Conservation (phyloP, 2,888 invertebrate genomes). For the Mythimna loreyi region DNA sequence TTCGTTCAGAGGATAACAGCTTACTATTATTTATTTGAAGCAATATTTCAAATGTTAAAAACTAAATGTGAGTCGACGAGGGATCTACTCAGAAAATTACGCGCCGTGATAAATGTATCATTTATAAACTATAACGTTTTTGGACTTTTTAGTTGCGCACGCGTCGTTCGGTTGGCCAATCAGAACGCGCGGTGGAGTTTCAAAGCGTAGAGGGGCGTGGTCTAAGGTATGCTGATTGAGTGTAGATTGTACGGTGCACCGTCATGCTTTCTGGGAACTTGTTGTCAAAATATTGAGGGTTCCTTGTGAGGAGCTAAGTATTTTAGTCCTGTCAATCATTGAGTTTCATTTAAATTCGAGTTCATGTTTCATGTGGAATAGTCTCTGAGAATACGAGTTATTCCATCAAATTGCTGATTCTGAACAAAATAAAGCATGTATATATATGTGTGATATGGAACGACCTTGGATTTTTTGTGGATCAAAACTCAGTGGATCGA, state of each 20-base stretch:
- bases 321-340: neutral
- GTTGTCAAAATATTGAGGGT: slow-evolving; percentile 57
- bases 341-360: neutral
- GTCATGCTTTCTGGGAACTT: slow-evolving; percentile 51
- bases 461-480: too few relatives aligned
- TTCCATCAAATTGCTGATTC: too few relatives aligned
- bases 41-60: slow-evolving; percentile 58
- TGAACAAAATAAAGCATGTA: too few relatives aligned
- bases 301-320: neutral
- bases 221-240: slow-evolving; percentile 50
- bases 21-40: slow-evolving; percentile 52
- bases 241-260: slow-evolving; percentile 45
- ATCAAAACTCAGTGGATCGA: too few relatives aligned
- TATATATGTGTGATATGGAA: too few relatives aligned
- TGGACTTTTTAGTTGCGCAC: slow-evolving; percentile 56
- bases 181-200: slow-evolving; percentile 52
- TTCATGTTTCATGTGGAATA: neutral
- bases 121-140: slow-evolving; percentile 60
- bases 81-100: slow-evolving; percentile 70
- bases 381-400: neutral
- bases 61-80: slow-evolving; percentile 67
- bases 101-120: slow-evolving; percentile 69
- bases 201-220: slow-evolving; percentile 52
- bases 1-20: slow-evolving; percentile 39
- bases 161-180: slow-evolving; percentile 40